Conservation (phyloP, 2,797 vertebrate species). For the Characodon lateralis region DNA sequence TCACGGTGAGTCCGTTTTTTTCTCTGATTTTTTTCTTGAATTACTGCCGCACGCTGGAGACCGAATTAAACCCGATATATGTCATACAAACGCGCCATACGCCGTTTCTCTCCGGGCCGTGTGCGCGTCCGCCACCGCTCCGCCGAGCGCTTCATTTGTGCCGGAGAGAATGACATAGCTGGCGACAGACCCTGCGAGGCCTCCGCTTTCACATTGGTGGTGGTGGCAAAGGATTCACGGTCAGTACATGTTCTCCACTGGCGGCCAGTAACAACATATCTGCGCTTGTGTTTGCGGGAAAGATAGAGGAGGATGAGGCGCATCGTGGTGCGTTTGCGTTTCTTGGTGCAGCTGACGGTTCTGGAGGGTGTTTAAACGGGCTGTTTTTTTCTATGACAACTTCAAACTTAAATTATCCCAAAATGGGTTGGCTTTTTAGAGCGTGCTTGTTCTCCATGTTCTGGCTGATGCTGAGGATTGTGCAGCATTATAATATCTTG, state of each 20-base stretch:
- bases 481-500: constrained; percentile 48
- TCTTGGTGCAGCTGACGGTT: constrained; percentile 31
- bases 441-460: constrained; percentile 9
- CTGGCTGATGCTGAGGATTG: constrained; percentile 79
- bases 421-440: not conserved
- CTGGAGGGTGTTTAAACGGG: constrained; percentile 26
- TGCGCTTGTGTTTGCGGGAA: not conserved
- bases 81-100: constrained; percentile 44
- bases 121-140: constrained; percentile 28
- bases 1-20: constrained; percentile 76
- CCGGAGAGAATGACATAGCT: constrained; percentile 62
- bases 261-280: constrained; percentile 51
- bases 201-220: constrained; percentile 41
- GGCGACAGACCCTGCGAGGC: constrained; percentile 55
- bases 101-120: constrained; percentile 41
- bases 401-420: constrained; percentile 29
- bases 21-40: constrained; percentile 4
- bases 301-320: constrained; percentile 26
- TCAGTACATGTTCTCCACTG: constrained; percentile 50
- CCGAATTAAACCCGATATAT: constrained; percentile 45
- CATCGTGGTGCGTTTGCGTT: constrained; percentile 32
- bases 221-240: constrained; percentile 46
- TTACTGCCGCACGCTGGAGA: constrained; percentile 54
- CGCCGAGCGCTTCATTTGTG: constrained; percentile 30
- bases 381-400: constrained; percentile 35